phyloP scores from a whole-genome alignment of 2,797 vertebrate species.

The Ceyx erithaca region DNA sequence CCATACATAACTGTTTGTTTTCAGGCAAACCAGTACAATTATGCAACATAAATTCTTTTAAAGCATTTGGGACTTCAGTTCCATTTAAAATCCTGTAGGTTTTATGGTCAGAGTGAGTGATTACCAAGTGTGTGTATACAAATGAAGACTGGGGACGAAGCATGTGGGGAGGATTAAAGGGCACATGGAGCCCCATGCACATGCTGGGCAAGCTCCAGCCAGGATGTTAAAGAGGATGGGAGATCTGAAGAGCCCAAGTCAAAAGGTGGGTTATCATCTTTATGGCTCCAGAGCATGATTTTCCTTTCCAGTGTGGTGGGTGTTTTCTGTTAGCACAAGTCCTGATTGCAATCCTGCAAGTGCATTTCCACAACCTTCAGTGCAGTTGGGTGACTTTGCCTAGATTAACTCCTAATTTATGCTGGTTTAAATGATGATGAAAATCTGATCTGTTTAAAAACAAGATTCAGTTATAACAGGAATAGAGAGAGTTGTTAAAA shows the following conservation, averaged over 20 bases:
- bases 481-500: background rate
- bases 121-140: constrained; percentile 64
- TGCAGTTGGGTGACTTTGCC: background rate
- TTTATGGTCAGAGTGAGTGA: constrained; percentile 72
- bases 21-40: constrained; percentile 73
- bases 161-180: constrained; percentile 50
- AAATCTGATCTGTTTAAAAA: constrained; percentile 29
- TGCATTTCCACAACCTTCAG: background rate
- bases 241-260: background rate
- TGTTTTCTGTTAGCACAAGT: background rate
- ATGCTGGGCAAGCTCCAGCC: constrained; percentile 2
- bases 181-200: constrained; percentile 16
- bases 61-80: constrained; percentile 74
- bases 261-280: constrained; percentile 22
- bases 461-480: background rate
- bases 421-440: background rate
- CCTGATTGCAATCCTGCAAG: background rate
- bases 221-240: background rate
- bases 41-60: constrained; percentile 79
- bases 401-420: constrained; percentile 28
- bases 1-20: constrained; percentile 75
- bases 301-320: constrained; percentile 5
- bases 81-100: constrained; percentile 78
- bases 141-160: constrained; percentile 44
- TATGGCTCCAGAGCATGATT: background rate